Base-by-base conservation (phyloP, 2,113 vertebrate genomes). In the Tragelaphus scriptus region DNA sequence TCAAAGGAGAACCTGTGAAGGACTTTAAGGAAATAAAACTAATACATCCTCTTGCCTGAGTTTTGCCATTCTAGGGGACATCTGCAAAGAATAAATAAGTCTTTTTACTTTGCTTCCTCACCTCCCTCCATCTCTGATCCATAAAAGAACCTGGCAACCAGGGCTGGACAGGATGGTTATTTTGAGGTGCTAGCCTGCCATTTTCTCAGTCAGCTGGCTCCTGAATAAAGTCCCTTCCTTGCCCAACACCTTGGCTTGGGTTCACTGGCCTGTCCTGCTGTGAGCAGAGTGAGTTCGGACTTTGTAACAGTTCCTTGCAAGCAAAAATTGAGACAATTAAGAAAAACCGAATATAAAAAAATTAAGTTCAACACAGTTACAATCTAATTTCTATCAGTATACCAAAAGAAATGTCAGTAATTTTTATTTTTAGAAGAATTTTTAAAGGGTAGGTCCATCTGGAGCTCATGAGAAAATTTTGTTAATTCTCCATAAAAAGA, bases 401-500 rank as follows among this genome's bases (percentile, higher is more conserved):
- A 49, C 32, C 71, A 85, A 81, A 88, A 36, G 49, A 91, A 96
- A 91, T 51, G 23, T 16, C 44, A 58, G 25, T 14, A n/a, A 28
- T 55, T 92, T 95, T 90, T 65, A 47, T 56, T 86, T 85, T 82
- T 87, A 28, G 14, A n/a, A 58, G 84, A 36, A 44, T 11, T 30
- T 58, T 95, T 87, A 59, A 89, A 80, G 15, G 23, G 9, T 68
- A 84, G 5, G n/a, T 44, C 63, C 58, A 94, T 59, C 21, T 90
- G 30, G 71, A 91, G n/a, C 55, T 47, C 44, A 77, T 32, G 36
- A 79, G 65, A 88, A 40, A 61, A 56, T 53, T 88, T 68, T 85
- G 44, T 55, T 95, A 88, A 79, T 93, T 90, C 36, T 81, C 97
- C 91, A 86, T 93, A 47, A 92, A 89, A 87, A 95, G 15, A 94